Percentiles rank a stretch among this genome's conserved stretches.
Conservation (phyloP, 2,888 invertebrate species). For the Limnephilus marmoratus region DNA sequence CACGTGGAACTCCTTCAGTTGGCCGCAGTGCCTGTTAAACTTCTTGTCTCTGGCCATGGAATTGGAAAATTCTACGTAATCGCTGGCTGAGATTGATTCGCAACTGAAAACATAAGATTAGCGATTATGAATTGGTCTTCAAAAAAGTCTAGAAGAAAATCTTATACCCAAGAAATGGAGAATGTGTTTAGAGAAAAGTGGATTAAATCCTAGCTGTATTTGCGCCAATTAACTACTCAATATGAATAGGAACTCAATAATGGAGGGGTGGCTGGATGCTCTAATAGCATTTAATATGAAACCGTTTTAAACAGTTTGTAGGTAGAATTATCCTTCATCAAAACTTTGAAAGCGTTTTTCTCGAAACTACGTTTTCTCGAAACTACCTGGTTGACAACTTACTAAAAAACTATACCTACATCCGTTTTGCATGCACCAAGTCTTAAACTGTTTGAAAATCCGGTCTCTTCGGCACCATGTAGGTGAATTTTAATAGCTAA, state of each 20-base stretch:
- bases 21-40: slow-evolving; percentile 92
- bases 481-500: too few species aligned
- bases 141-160: neutral
- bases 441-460: too few species aligned
- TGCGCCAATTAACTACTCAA: neutral
- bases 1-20: slow-evolving; percentile 87
- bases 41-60: slow-evolving; percentile 93
- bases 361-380: too few species aligned
- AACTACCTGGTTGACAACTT: too few species aligned
- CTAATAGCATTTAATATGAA: too few species aligned
- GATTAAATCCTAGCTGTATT: neutral
- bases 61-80: slow-evolving; percentile 98
- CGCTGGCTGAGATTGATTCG: slow-evolving; percentile 93
- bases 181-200: neutral
- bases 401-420: too few species aligned
- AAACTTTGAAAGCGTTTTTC: too few species aligned
- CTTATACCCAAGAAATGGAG: neutral
- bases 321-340: too few species aligned
- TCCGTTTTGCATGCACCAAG: too few species aligned
- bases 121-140: neutral
- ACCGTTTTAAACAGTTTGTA: too few species aligned
- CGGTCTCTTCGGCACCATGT: too few species aligned
- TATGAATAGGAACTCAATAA: neutral
- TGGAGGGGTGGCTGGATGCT: too few species aligned
- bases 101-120: slow-evolving; percentile 81